Evolutionary conservation across 92 coral and sea anemone genomes (phyloP), one percentile per base, ranked within the genome.

Genomic region (Zoanthus sociatus): DNA sequence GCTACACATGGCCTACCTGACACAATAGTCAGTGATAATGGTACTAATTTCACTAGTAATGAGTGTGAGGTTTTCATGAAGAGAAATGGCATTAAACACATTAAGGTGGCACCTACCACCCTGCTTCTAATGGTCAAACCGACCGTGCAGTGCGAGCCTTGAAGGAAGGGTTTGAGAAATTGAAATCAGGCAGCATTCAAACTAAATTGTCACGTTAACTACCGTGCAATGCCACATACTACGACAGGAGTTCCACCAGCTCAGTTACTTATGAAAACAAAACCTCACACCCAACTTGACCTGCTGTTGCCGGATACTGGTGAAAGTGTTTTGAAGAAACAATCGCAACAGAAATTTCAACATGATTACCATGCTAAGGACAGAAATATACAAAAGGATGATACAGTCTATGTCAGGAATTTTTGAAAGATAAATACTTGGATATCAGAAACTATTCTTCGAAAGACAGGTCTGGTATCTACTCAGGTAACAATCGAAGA

Each of bases 361-460:
- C 95, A 92, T 74, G 93, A 92, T 60, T 86, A 86, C 79, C 95
- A 90, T 30, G 91, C 93, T 21, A 90, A 70, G 69, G 82, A 86
- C 75, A 64, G 90, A 71, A 79, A 51, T 46, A 21, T 92, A 26
- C 72, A 67, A 21, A 82, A 77, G 15, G 93, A 88, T 14, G 91
- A 90, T 55, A 76, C 87, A 55, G 90, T 84, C 32, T 56, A 60
- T 45, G 88, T 71, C 18, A 87, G 67, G 83, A 90, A 92, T 74
- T 92, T 89, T 88, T 10, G 79, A 61, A 33, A 71, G 37, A 84
- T 45, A 76, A 89, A 83, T 84, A 67, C 91, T 20, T 90, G 95
- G 95, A 78, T 87, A 79, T 79, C 89, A 7, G 89, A 93, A 45
- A 76, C 79, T 21, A 13, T 92, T 7, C 76, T 88, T 68, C 77